Evolutionary conservation across 2,888 invertebrate species (phyloP).

Genomic region (Pegoplata infirma): DNA sequence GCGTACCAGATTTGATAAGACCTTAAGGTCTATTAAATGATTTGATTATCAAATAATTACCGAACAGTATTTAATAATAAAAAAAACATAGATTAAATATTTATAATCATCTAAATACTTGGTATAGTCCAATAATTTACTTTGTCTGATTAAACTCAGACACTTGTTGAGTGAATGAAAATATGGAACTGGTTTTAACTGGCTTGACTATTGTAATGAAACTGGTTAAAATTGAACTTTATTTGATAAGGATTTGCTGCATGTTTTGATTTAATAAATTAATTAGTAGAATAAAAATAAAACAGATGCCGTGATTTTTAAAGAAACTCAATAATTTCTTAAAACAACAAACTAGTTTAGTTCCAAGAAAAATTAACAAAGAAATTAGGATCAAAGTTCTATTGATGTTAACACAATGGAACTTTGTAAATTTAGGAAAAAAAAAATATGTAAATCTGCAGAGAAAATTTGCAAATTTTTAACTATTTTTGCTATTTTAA

Average conservation of each 20-base stretch:
- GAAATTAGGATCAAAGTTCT: neutral
- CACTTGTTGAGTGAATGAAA: slow-evolving; percentile 38
- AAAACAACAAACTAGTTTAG: neutral
- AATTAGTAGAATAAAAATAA: slow-evolving; percentile 14
- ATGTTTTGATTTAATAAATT: slow-evolving; percentile 26
- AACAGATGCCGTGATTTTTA: slow-evolving; percentile 33
- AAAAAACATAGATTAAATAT: slow-evolving; percentile 18
- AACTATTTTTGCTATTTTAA: too few species aligned
- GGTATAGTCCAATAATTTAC: neutral
- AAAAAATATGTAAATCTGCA: too few species aligned
- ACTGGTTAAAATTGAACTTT: slow-evolving; percentile 59
- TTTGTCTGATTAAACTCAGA: slow-evolving; percentile 37
- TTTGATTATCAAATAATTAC: slow-evolving; percentile 52
- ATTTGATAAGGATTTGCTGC: slow-evolving; percentile 33
- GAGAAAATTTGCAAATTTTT: too few species aligned
- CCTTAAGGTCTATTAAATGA: slow-evolving; percentile 54
- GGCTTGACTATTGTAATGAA: slow-evolving; percentile 3
- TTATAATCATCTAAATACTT: neutral
- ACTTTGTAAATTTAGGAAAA: too few species aligned
- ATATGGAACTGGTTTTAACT: neutral
- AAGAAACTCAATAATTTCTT: neutral
- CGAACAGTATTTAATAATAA: neutral
- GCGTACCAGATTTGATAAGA: slow-evolving; percentile 63
- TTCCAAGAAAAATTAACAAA: neutral
- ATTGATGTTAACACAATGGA: too few species aligned